Conservation (phyloP, 2,888 invertebrate species). For the Sisyra nigra region DNA sequence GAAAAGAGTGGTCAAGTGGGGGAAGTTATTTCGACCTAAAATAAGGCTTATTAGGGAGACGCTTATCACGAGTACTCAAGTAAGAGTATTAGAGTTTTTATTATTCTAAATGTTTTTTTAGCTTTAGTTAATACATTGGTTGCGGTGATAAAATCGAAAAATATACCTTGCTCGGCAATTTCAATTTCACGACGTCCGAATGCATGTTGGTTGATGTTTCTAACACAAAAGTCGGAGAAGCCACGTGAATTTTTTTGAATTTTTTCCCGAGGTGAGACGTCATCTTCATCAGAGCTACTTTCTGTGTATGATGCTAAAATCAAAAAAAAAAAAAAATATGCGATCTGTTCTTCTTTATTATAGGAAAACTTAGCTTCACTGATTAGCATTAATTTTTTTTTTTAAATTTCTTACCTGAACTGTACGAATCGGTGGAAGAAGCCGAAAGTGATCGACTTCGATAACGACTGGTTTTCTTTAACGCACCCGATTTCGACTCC, state of each 20-base stretch:
- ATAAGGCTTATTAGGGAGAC: too few species aligned
- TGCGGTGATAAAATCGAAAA: too few species aligned
- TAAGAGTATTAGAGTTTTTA: too few species aligned
- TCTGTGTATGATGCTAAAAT: slow-evolving; percentile 32
- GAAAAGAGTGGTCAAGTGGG: too few species aligned
- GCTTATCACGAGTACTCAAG: too few species aligned
- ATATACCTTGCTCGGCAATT: slow-evolving; percentile 93
- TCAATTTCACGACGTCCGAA: slow-evolving; percentile 94
- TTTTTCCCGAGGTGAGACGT: slow-evolving; percentile 85
- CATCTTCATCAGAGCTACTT: slow-evolving; percentile 88
- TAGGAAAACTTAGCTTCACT: too few species aligned
- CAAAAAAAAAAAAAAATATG: neutral
- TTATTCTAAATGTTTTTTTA: too few species aligned
- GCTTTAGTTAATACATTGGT: too few species aligned
- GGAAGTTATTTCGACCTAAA: too few species aligned
- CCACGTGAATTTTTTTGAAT: slow-evolving; percentile 73
- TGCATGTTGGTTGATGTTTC: slow-evolving; percentile 82
- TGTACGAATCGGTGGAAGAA: slow-evolving; percentile 89
- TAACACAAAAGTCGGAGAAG: slow-evolving; percentile 82
- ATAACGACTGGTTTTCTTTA: slow-evolving; percentile 78
- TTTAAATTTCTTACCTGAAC: slow-evolving; percentile 48
- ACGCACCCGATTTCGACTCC: slow-evolving; percentile 49
- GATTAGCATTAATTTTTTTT: neutral
- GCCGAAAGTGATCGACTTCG: slow-evolving; percentile 83
- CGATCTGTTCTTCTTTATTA: too few species aligned